Percentiles rank a stretch among this genome's conserved stretches.
These are phyloP conservation scores for Betta splendens DNA, from an alignment of 2,797 vertebrate species.

Conservation along the genomic window DNA sequence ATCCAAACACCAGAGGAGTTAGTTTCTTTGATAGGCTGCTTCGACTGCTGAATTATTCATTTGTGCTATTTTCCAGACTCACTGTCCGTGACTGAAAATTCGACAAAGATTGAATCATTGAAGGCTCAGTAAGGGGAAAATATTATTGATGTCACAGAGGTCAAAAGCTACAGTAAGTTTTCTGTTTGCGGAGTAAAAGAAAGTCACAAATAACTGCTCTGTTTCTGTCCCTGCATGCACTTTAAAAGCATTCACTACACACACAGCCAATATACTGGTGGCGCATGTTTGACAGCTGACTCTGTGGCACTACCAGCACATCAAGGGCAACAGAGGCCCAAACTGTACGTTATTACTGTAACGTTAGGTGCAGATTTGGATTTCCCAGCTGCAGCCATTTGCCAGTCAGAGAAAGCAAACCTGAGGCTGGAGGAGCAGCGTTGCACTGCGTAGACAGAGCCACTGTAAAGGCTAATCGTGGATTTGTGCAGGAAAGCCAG, in stretches of 20 bases:
- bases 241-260: not conserved
- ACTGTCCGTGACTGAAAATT: slow-evolving; percentile 28
- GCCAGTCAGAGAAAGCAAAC: too few species aligned
- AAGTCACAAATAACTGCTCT: not conserved
- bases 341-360: too few species aligned
- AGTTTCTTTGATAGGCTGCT: slow-evolving; percentile 45
- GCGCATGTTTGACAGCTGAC: not conserved
- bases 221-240: not conserved
- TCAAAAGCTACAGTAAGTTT: not conserved
- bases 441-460: too few species aligned
- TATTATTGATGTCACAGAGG: slow-evolving; percentile 21
- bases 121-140: slow-evolving; percentile 32
- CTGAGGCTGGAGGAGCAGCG: too few species aligned
- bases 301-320: not conserved
- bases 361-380: not conserved
- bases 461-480: too few species aligned
- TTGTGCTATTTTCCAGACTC: slow-evolving; percentile 39
- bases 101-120: slow-evolving; percentile 29
- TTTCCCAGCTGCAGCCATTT: too few species aligned
- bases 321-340: too few species aligned
- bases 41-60: slow-evolving; percentile 67
- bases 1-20: slow-evolving; percentile 56
- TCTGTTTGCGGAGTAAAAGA: not conserved
- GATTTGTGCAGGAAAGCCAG: too few species aligned
- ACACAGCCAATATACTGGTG: not conserved